Evolutionary conservation across 2,797 vertebrate species (phyloP).

Genomic region (Stomatorhinus walkeri): DNA sequence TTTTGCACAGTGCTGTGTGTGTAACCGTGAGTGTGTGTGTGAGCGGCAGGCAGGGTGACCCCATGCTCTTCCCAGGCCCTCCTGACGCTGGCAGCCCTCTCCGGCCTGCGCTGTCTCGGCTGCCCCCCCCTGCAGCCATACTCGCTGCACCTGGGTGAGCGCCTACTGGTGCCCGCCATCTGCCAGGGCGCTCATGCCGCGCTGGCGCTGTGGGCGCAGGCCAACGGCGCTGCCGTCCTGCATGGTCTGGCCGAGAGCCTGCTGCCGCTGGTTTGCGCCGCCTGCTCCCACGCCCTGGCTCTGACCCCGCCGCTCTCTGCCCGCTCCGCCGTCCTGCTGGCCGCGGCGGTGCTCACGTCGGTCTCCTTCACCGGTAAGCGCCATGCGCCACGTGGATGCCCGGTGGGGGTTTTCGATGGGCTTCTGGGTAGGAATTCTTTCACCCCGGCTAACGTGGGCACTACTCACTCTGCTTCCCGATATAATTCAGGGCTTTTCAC

Average conservation of each 20-base stretch:
- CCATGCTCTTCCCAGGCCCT: slow-evolving; percentile 48
- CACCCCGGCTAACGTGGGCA: neutral
- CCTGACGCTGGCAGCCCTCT: slow-evolving; percentile 49
- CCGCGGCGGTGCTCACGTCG: slow-evolving; percentile 45
- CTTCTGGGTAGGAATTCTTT: neutral
- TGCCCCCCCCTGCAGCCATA: slow-evolving; percentile 49
- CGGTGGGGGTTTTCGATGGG: neutral
- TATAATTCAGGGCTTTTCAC: neutral
- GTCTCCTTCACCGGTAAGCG: slow-evolving; percentile 51
- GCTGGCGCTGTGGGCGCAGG: slow-evolving; percentile 53
- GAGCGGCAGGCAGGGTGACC: neutral
- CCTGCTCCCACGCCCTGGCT: slow-evolving; percentile 48
- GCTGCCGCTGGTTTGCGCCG: slow-evolving; percentile 51
- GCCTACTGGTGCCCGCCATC: slow-evolving; percentile 57
- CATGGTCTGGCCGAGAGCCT: slow-evolving; percentile 45
- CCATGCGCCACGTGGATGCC: neutral
- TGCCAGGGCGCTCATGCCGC: slow-evolving; percentile 52
- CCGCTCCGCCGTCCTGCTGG: slow-evolving; percentile 40
- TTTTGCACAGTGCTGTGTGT: neutral
- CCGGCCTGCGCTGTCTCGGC: slow-evolving; percentile 46
- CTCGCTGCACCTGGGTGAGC: slow-evolving; percentile 53
- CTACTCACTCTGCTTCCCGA: neutral
- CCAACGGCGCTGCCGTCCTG: slow-evolving; percentile 42
- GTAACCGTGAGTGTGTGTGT: slow-evolving; percentile 12
- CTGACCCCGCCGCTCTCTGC: slow-evolving; percentile 37